phyloP scores from a whole-genome alignment of 2,888 invertebrate species.

The Ennomos erosarius region DNA sequence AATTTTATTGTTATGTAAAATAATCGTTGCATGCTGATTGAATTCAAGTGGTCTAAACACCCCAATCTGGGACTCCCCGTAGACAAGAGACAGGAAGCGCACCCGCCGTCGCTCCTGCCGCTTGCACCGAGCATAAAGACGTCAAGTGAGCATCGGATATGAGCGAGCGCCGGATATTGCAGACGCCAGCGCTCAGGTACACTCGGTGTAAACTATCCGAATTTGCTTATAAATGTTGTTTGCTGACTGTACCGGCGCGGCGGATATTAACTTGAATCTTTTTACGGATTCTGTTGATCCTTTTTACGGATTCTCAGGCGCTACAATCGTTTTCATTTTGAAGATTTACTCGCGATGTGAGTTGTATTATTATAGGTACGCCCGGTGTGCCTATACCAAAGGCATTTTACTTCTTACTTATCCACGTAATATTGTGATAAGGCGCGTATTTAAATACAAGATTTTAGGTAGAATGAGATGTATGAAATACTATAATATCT shows the following conservation, averaged over 20 bases:
- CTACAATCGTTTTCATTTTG: conserved; percentile 31
- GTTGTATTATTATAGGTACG: no score
- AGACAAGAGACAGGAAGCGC: not conserved
- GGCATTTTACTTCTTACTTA: no score
- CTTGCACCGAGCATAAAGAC: conserved; percentile 50
- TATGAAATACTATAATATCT: no score
- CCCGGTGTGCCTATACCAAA: no score
- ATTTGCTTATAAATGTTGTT: conserved; percentile 74
- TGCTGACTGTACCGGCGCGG: conserved; percentile 36
- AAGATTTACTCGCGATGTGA: conserved; percentile 19
- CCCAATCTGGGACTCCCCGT: no score
- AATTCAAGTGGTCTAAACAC: no score
- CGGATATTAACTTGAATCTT: conserved; percentile 34
- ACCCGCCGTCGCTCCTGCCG: conserved; percentile 39
- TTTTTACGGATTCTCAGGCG: conserved; percentile 23
- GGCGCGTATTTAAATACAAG: no score
- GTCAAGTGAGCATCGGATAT: conserved; percentile 71
- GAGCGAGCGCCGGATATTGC: conserved; percentile 77
- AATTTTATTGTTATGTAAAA: no score
- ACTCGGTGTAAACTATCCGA: conserved; percentile 73
- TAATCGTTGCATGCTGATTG: no score
- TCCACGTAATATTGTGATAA: no score
- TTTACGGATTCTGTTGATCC: conserved; percentile 27
- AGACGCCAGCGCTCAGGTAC: conserved; percentile 72
- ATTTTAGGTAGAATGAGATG: not conserved